phyloP scores from a whole-genome alignment of 2,113 vertebrate species.

The Tylochromis polylepis region DNA sequence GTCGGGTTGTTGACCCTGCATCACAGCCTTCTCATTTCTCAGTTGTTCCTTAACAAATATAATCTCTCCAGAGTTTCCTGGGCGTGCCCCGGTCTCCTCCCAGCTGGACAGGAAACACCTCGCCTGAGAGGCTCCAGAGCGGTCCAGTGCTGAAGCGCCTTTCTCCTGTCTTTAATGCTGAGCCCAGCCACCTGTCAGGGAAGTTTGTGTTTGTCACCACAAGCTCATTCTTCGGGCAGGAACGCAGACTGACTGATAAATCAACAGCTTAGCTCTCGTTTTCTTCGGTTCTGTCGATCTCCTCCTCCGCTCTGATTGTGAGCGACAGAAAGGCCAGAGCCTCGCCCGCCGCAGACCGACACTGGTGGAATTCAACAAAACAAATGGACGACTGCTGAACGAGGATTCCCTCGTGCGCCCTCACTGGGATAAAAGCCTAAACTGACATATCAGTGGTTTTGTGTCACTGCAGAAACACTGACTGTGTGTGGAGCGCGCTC shows the following conservation, averaged over 20 bases:
- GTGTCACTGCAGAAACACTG: neutral
- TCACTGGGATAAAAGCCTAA: neutral
- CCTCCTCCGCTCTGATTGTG: neutral
- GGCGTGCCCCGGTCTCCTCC: neutral
- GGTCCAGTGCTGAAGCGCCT: neutral
- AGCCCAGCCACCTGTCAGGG: neutral
- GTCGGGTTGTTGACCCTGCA: neutral
- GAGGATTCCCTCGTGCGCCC: neutral
- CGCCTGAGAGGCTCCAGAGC: neutral
- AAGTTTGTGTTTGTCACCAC: neutral
- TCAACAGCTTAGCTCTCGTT: neutral
- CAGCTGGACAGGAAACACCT: neutral
- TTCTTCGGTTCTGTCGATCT: neutral
- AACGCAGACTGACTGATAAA: neutral
- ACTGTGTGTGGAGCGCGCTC: neutral
- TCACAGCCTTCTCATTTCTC: neutral
- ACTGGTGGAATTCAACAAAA: neutral
- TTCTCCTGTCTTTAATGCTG: neutral
- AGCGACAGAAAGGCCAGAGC: neutral
- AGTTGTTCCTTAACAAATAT: neutral
- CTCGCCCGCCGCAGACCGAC: neutral
- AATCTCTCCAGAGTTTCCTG: neutral
- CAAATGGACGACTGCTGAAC: neutral
- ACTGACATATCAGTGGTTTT: neutral
- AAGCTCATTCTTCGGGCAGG: neutral